Base-by-base conservation (phyloP, 2,888 invertebrate genomes). In the Aplocera efformata region DNA sequence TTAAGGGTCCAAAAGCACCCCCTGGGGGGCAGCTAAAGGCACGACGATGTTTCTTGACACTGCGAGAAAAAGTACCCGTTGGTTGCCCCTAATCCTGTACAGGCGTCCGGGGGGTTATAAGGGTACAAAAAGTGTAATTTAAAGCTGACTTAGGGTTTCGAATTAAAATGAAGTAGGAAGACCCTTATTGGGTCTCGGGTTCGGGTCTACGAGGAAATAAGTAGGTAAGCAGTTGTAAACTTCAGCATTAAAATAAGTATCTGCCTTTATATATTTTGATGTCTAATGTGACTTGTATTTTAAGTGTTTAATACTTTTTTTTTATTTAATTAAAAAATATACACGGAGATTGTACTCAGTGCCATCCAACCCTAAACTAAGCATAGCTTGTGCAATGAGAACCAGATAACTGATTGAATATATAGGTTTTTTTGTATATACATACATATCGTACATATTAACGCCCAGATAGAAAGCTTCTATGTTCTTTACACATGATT, bases 1-100 rank as follows among this genome's bases (percentile, higher is more conserved):
- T 88, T 88, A 89, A 88, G 86, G 89, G 88, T 79, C 81, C 71
- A 67, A 72, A 88, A 90, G 79, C 65, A 83, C 89, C 82, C 90
- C 88, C 90, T 71, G 62, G 88, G 90, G 90, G 83, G 80, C 86
- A 72, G 76, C 85, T 89, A 84, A 79, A 73, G 80, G 79, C 70
- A 76, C 72, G 72, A 72, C 78, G 74, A 75, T 79, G 79, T 80
- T 81, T 79, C 82, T 82, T 84, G 80, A 79, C 79, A 78, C 78
- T 75, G 74, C 63, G 70, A 77, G 79, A 82, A 81, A 84, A 85
- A 82, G 79, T 79, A 77, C 67, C 68, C 67, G 67, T 67, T 72
- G 76, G 73, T 78, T 73, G 78, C 78, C 78, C 76, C 71, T 79
- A 77, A 79, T 78, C 76, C 78, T 60, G 75, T 69, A 79, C 70